A percentile compares a stretch with the other conserved stretches of the same genome.
These are phyloP conservation scores for Manis javanica DNA, from an alignment of 2,797 vertebrate species.

Conservation along the genomic window DNA sequence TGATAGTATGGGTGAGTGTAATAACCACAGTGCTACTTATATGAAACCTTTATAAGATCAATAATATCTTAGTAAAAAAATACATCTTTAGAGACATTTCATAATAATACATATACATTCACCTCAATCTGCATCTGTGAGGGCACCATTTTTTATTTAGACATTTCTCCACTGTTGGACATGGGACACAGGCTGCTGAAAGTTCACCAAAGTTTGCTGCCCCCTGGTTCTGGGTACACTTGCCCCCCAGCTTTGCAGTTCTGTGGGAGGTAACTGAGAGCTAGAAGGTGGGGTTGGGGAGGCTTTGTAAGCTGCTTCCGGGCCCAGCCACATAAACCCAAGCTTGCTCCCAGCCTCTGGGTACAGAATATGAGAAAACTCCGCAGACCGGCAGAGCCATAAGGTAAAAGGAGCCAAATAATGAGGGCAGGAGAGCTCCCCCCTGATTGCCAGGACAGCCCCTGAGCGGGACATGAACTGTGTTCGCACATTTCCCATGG, in stretches of 20 bases:
- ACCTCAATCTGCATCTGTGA: background rate
- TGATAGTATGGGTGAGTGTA: too few relatives aligned
- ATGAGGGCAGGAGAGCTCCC: background rate
- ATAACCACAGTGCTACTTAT: too few relatives aligned
- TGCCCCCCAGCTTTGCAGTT: too few relatives aligned
- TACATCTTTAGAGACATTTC: background rate
- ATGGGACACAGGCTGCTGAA: background rate
- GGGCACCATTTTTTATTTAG: background rate
- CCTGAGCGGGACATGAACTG: background rate
- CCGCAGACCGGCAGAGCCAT: background rate
- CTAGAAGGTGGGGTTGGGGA: background rate
- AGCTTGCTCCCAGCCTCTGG: background rate
- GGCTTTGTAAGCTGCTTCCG: background rate
- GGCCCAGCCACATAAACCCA: too few relatives aligned
- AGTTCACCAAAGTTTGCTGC: background rate
- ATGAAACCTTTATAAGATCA: too few relatives aligned
- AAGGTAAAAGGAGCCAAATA: background rate
- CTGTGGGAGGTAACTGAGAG: background rate
- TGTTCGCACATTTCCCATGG: fast-evolving
- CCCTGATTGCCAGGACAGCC: background rate
- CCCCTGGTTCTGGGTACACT: background rate
- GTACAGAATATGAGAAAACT: background rate
- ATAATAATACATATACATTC: background rate
- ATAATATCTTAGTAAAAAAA: background rate
- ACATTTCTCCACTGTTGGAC: background rate